phyloP scores from a whole-genome alignment of 2,797 vertebrate genomes.

The Hozukius guyotensis region DNA sequence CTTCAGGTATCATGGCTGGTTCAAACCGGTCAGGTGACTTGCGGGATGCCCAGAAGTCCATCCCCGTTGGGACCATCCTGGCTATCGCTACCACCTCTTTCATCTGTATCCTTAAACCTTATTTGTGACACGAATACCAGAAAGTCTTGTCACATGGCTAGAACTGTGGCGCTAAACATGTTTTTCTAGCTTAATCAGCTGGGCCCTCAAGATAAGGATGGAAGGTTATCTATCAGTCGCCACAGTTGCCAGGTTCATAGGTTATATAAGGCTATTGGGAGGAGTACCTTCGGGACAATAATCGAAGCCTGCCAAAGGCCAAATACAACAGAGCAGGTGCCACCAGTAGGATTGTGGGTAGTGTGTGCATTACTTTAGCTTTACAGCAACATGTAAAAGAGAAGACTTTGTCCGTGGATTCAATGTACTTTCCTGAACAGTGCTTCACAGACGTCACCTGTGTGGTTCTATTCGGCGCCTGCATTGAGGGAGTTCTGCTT shows the following conservation, averaged over 20 bases:
- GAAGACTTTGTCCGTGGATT: neutral
- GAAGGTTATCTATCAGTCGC: neutral
- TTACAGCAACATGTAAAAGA: neutral
- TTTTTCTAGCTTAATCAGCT: neutral
- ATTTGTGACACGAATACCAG: neutral
- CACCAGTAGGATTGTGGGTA: neutral
- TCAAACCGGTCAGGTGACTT: conserved; percentile 96
- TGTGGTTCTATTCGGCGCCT: conserved; percentile 92
- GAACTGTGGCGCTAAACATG: neutral
- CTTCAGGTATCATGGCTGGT: conserved; percentile 95
- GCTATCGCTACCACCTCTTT: conserved; percentile 93
- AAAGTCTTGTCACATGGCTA: neutral
- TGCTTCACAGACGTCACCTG: conserved; percentile 86
- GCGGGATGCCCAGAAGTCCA: conserved; percentile 94
- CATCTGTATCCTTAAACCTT: conserved; percentile 90
- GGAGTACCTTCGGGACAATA: neutral
- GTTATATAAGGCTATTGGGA: neutral
- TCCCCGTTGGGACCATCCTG: conserved; percentile 94
- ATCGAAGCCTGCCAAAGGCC: neutral
- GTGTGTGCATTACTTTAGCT: neutral
- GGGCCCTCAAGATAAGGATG: neutral
- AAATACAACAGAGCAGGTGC: neutral
- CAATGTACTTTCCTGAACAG: conserved; percentile 74
- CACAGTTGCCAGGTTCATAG: neutral
- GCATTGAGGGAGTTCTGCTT: conserved; percentile 93